Base-by-base conservation (phyloP, 2,113 vertebrate species). In the Lanius ludovicianus region DNA sequence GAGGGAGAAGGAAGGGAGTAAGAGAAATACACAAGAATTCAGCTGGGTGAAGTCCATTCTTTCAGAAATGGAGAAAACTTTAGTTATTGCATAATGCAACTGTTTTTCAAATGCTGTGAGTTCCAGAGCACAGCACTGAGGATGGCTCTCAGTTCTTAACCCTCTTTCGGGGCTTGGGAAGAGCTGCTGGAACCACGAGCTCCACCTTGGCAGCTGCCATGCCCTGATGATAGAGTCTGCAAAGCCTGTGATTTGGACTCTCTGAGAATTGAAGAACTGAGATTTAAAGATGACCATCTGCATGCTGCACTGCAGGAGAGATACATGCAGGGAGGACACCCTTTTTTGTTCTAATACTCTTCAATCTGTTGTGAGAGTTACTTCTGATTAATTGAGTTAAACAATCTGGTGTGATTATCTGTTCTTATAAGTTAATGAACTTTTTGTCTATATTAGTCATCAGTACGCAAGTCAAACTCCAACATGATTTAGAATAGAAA, bases 361-460 rank as follows among this genome's bases (percentile, higher is more conserved):
- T 89, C 92, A 96, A 87, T 94, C 84, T 96, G 89, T 67, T 87
- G 49, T 57, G 65, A 79, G 68, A 93, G 56, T 49, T 91, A 75
- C 69, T 94, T 88, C 85, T 91, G 70, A 93, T 96, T 87, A 86
- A 95, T 68, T 35, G 85, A 90, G 85, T 67, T 81, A 92, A 96
- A 94, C 90, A 96, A 93, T 96, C 93, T 96, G 96, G 76, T 64
- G 30, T 60, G 73, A 70, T 83, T 90, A 90, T 92, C 87, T 95
- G 87, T 68, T 90, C 68, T 20, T 74, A 21, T 10, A 67, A 77
- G 44, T 69, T 84, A 95, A 90, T 67, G 44, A 93, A 90, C 47
- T 80, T 91, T 78, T 69, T 3, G 1, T 64, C 70, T 87, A 2
- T 57, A 67, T 94, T 94, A 90, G 62, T 91, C 85, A 90, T 69